Evolutionary conservation across 2,888 invertebrate genomes (phyloP), one percentile per base, ranked within the genome.

Genomic region (Anthophora plumipes): DNA sequence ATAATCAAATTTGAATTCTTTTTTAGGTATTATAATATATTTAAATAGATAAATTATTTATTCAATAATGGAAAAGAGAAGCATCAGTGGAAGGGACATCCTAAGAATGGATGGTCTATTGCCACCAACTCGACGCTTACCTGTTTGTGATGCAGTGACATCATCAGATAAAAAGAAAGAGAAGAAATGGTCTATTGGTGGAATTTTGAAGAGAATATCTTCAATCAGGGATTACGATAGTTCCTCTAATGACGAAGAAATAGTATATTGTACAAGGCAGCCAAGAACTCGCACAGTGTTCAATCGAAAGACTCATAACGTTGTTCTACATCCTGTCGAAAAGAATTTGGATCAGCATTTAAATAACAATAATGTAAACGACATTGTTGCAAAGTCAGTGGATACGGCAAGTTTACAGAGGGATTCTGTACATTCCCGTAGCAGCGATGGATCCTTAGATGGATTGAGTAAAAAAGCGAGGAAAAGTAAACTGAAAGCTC

Each of bases 171-270:
- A 95, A 89, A 96, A 96, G 88, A 96, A 96, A 87, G 94, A 94
- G 87, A 95, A 95, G 90, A 97, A 97, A 93, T 97, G 97, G 97
- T 96, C 97, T 11, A 95, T 97, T 57, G 97, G 97, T 9, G 96
- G 96, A 88, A 94, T 97, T 4, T 96, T 97, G 91, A 95, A 96
- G 82, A 95, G 96, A 91, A 96, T 96, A 93, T 97, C 97, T 93
- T 96, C 96, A 85, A 95, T 95, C 79, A 95, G 95, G 59, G 95
- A 95, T 84, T 95, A 94, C 61, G 95, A 94, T 14, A 94, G 95
- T 72, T 95, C 95, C 71, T 95, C 95, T 20, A 95, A 95, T 85
- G 94, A 94, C 60, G 94, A 94, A 43, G 94, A 94, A 46, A 94
- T 94, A 41, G 86, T 84, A 20, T 90, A 88, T 39, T 89, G 88